phyloP scores from a whole-genome alignment of 2,888 invertebrate species.

The Sacculina carcini region DNA sequence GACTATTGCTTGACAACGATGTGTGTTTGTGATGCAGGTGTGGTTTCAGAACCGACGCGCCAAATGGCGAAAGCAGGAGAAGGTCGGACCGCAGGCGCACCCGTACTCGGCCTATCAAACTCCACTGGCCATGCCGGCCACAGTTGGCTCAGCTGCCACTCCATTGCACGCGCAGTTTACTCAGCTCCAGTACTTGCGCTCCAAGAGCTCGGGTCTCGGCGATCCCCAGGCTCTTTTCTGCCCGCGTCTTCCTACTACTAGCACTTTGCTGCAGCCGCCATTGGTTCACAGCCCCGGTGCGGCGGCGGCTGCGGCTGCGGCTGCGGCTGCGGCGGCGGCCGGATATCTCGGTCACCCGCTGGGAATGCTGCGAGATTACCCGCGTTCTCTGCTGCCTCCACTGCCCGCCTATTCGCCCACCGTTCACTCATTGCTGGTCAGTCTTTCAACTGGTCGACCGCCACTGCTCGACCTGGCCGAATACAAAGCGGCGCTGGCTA shows the following conservation, averaged over 20 bases:
- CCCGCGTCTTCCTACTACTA: too few relatives aligned
- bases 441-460: conserved; percentile 36
- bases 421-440: conserved; percentile 60
- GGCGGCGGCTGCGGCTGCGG: conserved; percentile 1
- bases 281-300: background rate
- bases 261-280: background rate
- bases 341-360: conserved; percentile 8
- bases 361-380: conserved; percentile 10
- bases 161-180: conserved; percentile 12
- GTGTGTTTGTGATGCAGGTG: conserved; percentile 9
- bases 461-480: conserved; percentile 19
- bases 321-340: conserved; percentile 11
- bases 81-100: conserved; percentile 14
- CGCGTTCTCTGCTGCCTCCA: conserved; percentile 9
- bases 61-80: conserved; percentile 15
- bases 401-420: conserved; percentile 21
- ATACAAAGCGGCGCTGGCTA: conserved; percentile 16
- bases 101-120: conserved; percentile 12
- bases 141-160: conserved; percentile 9
- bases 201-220: conserved; percentile 7
- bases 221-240: conserved; percentile 8
- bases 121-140: conserved; percentile 8
- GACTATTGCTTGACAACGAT: background rate
- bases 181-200: conserved; percentile 11
- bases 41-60: conserved; percentile 15